These are phyloP conservation scores for Rhinichthys klamathensis DNA, from an alignment of 2,113 vertebrate species.

Conservation along the genomic window DNA sequence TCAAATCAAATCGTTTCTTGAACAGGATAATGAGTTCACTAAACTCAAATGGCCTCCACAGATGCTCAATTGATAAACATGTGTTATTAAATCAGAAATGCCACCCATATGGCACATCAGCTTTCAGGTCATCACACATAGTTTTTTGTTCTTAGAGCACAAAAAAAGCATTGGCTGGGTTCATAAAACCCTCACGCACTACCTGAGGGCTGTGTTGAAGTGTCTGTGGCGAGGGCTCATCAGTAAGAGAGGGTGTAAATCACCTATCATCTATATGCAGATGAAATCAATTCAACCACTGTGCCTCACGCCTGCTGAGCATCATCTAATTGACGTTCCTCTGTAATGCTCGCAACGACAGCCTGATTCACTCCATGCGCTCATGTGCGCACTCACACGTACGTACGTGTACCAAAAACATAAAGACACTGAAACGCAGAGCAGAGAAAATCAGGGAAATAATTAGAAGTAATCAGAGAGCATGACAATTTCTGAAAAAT, in stretches of 20 bases:
- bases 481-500: slow-evolving; percentile 25
- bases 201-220: slow-evolving; percentile 23
- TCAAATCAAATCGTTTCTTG: no score
- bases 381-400: background rate
- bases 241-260: slow-evolving; percentile 68
- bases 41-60: no score
- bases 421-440: background rate
- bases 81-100: background rate
- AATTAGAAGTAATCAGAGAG: slow-evolving; percentile 39
- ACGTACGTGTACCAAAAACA: background rate
- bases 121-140: background rate
- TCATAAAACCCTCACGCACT: slow-evolving; percentile 6
- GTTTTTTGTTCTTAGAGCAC: slow-evolving; percentile 11
- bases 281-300: slow-evolving; percentile 78
- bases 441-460: slow-evolving; percentile 1
- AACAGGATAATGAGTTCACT: no score
- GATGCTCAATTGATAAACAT: slow-evolving; percentile 6
- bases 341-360: slow-evolving; percentile 52
- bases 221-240: slow-evolving; percentile 59
- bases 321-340: slow-evolving; percentile 68
- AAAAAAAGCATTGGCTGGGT: slow-evolving; percentile 39
- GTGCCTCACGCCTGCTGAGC: slow-evolving; percentile 57
- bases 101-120: background rate
- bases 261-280: slow-evolving; percentile 75
- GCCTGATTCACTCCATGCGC: background rate